Evolutionary conservation across 1,140 invertebrate genomes (phyloP), one percentile per base, ranked within the genome.

Genomic region (Drosophila pallidifrons): DNA sequence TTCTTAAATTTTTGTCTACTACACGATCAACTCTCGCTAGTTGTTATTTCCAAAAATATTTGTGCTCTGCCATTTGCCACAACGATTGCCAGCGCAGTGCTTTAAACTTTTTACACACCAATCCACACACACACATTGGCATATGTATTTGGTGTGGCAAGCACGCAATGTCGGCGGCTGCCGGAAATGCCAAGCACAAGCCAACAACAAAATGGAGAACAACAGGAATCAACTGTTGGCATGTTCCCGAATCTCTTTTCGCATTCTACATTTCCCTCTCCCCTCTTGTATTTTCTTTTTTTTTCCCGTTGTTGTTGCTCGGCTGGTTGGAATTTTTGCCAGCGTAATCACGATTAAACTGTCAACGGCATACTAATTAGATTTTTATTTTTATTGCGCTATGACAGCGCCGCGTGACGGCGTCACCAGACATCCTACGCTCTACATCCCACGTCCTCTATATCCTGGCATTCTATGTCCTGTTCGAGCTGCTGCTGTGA

Each of bases 281-380:
- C 30, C 2, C 7, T 35, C 5, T 55, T 11, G 1, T 55, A 2
- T 55, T 38, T 15, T 7, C 15, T 1, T 16, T 49, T 8, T 13
- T 63, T 13, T 63, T 43, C 30, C n/a, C 25, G 13, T 38, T 65
- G 63, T 75, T 59, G 11, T 81, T 81, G 67, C 75, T 69, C 77
- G 81, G 73, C 74, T 66, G 58, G 65, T 55, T 70, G 66, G 51
- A 55, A 87, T 88, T 87, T 87, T 87, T 88, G 83, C 87, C 87
- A 87, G 87, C 87, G 87, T 91, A 91, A 91, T 91, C 87, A 91
- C 87, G 87, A 91, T 91, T 91, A 91, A 91, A 91, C 87, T 91
- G 87, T 91, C 87, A 91, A 91, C 87, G 87, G 87, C 88, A 91
- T 91, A 91, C 87, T 91, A 91, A 91, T 91, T 91, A 91, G 87